Conservation (phyloP, 2,113 vertebrate species). For the Microcebus jonahi region DNA sequence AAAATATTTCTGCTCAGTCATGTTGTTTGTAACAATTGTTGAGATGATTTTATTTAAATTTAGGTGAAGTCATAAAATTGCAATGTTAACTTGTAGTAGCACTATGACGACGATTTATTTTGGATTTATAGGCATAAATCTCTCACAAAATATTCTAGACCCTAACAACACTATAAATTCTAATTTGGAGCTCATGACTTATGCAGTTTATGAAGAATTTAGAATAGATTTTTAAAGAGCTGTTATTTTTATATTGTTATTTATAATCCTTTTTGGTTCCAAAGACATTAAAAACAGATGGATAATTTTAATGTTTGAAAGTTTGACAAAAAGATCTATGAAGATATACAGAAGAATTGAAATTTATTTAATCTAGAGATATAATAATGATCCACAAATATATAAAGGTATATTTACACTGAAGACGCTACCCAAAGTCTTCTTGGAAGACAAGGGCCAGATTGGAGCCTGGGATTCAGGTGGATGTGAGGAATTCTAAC, state of each 20-base stretch:
- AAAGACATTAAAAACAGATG: neutral
- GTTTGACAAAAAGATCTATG: neutral
- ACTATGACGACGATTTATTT: neutral
- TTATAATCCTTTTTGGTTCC: neutral
- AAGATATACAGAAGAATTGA: neutral
- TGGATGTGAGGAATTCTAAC: neutral
- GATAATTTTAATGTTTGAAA: neutral
- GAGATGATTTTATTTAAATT: neutral
- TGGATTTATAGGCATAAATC: neutral
- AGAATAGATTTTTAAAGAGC: neutral
- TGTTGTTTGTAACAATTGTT: neutral
- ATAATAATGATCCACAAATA: neutral
- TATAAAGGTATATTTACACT: neutral
- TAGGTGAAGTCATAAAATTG: neutral
- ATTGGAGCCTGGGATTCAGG: neutral
- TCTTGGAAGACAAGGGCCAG: neutral
- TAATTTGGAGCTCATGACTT: neutral
- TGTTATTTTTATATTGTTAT: neutral
- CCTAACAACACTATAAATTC: neutral
- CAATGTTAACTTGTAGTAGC: neutral
- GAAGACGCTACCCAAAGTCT: neutral
- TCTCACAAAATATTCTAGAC: neutral
- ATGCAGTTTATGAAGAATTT: neutral
- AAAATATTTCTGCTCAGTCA: neutral
- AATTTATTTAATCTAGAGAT: constrained; percentile 26